Conservation (phyloP, 92 coral and sea anemone species). For the Zoanthus sociatus region DNA sequence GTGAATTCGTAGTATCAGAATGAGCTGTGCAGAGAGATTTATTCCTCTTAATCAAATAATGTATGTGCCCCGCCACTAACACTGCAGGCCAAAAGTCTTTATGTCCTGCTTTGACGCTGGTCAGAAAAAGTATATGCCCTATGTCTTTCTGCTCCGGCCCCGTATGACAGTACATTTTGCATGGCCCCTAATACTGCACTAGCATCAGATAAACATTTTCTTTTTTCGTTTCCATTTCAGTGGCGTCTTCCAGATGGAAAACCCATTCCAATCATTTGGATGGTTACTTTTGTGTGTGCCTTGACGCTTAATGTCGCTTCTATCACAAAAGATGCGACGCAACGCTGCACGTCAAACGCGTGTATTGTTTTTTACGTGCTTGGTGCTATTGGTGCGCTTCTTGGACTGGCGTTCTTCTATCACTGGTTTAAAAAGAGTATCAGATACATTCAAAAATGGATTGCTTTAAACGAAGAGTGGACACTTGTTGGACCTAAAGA, state of each 20-base stretch:
- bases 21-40: too few species aligned
- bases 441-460: conserved; percentile 83
- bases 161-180: not conserved
- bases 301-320: conserved; percentile 92
- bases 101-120: too few species aligned
- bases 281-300: conserved; percentile 83
- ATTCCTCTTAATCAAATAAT: too few species aligned
- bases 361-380: conserved; percentile 97
- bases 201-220: not conserved
- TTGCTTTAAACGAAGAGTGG: conserved; percentile 94
- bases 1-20: too few species aligned
- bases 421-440: conserved; percentile 86
- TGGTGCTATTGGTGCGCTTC: conserved; percentile 85
- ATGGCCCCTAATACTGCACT: not conserved
- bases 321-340: conserved; percentile 92
- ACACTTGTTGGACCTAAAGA: conserved; percentile 74
- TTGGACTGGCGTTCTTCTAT: conserved; percentile 90
- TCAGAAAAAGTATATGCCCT: too few species aligned
- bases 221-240: conserved; percentile 50
- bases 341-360: conserved; percentile 86
- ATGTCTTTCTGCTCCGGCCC: too few species aligned
- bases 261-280: conserved; percentile 94
- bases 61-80: too few species aligned
- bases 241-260: conserved; percentile 97
- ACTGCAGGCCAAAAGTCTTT: too few species aligned